Base-by-base conservation (phyloP, 92 coral and sea anemone genomes). In the Bergia sp. region DNA sequence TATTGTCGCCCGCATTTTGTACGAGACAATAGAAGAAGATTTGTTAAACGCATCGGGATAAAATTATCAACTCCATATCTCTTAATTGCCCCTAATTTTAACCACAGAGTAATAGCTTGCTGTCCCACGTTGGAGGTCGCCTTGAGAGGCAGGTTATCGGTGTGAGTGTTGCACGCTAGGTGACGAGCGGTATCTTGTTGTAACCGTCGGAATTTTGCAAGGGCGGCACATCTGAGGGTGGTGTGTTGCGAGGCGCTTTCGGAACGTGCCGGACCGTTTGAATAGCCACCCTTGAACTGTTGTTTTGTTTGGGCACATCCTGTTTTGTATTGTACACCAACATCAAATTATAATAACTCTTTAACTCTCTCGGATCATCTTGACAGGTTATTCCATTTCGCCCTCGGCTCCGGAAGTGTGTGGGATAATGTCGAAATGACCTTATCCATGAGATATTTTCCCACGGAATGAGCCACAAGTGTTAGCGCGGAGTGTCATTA, bases 401-500 rank as follows among this genome's bases (percentile, higher is more conserved):
- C 87, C 87, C 67, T 45, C 87, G 87, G 87, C 87, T 29, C 87
- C 87, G 87, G 87, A 84, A 84, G 87, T 47, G 9, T 44, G 79
- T 29, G 64, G 87, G 87, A 71, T 43, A 67, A 69, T 69, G 77
- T 45, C 37, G 42, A 44, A 69, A 73, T 84, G 87, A 84, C 87
- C 75, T 72, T 71, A 93, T 91, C 86, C 82, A 38, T 86, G 64
- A 95, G 89, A 85, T 93, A 93, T 95, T 95, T 95, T 95, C 96
- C 96, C 98, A 93, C 96, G 96, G 94, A 90, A 85, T 77, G 69
- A 91, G 92, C 96, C 93, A 90, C 91, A 91, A 90, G 89, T 93
- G 91, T 82, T 95, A 90, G 92, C 85, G 92, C 90, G 91, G 89
- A 91, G 92, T 88, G 92, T 91, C 83, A 85, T 94, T 92, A 90